These are phyloP conservation scores for Tenrec ecaudatus DNA, from an alignment of 2,113 vertebrate species.

Conservation along the genomic window DNA sequence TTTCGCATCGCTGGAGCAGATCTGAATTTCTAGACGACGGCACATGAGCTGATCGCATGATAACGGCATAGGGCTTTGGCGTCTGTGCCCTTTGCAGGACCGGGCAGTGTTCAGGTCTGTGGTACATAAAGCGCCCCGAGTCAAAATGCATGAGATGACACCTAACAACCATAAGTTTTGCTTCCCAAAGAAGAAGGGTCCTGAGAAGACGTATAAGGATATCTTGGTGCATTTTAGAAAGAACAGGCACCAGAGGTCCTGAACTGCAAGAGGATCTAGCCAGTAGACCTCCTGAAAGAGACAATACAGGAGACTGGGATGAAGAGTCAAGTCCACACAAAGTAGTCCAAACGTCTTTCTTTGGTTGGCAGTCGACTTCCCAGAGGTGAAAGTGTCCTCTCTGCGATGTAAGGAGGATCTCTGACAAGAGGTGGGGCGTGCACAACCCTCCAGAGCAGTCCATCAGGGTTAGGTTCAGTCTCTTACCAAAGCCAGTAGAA, in stretches of 20 bases:
- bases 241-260: background rate
- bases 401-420: background rate
- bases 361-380: background rate
- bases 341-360: background rate
- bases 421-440: accelerated
- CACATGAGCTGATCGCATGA: no score
- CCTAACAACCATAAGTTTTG: background rate
- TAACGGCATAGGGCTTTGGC: no score
- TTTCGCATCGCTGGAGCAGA: no score
- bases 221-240: background rate
- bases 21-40: background rate
- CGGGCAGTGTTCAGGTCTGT: no score
- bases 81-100: no score
- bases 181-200: background rate
- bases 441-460: background rate
- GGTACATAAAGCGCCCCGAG: no score
- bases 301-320: no score
- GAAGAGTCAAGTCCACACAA: background rate
- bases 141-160: no score
- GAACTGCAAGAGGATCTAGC: background rate
- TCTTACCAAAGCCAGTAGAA: background rate
- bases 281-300: no score
- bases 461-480: background rate
- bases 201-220: accelerated
- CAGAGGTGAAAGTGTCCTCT: no score